Evolutionary conservation across 2,113 vertebrate genomes (phyloP).

Genomic region (Heteronetta atricapilla): DNA sequence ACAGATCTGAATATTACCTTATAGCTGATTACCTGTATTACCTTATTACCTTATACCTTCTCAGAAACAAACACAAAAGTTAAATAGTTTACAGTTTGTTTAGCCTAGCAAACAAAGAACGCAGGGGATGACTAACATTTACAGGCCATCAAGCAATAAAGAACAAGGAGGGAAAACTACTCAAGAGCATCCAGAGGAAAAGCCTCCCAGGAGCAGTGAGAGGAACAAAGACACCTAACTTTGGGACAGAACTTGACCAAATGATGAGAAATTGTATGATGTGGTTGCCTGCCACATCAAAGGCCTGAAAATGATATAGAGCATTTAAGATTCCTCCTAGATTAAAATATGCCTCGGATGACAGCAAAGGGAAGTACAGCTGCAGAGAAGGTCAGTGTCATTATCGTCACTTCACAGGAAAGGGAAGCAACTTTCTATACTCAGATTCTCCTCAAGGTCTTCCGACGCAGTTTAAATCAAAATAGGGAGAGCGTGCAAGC

Average conservation of each 20-base stretch:
- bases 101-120: background rate
- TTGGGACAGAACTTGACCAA: background rate
- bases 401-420: constrained; percentile 15
- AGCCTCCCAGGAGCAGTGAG: background rate
- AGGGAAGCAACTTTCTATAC: constrained; percentile 39
- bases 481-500: background rate
- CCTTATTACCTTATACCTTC: too few species aligned
- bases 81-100: background rate
- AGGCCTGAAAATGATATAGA: background rate
- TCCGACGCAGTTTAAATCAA: background rate
- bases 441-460: constrained; percentile 54
- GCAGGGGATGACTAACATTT: background rate
- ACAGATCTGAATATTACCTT: background rate
- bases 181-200: background rate
- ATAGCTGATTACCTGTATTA: too few species aligned
- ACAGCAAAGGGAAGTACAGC: constrained; percentile 44
- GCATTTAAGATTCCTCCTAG: background rate
- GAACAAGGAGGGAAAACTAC: background rate
- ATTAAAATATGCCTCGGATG: constrained; percentile 34
- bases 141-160: background rate
- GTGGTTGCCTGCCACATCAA: background rate
- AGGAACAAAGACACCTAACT: background rate
- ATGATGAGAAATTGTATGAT: background rate
- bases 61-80: background rate
- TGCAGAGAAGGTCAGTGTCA: constrained; percentile 16